These are phyloP conservation scores for Euwallacea fornicatus DNA, from an alignment of 1,140 invertebrate species.

Conservation along the genomic window DNA sequence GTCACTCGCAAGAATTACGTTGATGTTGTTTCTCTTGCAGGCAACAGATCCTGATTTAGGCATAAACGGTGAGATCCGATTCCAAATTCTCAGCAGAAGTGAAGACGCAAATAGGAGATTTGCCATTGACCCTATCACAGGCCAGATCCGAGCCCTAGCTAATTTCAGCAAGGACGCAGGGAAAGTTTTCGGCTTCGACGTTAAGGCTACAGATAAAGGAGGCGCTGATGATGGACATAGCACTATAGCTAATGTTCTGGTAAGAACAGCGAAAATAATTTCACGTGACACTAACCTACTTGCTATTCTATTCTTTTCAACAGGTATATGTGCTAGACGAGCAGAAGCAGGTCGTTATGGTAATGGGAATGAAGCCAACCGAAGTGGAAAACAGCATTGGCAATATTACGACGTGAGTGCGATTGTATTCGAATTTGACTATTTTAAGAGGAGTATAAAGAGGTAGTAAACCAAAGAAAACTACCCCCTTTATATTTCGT, in stretches of 20 bases:
- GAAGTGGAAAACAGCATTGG: constrained; percentile 71
- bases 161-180: constrained; percentile 68
- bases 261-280: constrained; percentile 54
- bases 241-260: constrained; percentile 80
- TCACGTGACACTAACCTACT: not conserved
- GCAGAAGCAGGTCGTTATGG: constrained; percentile 75
- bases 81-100: constrained; percentile 74
- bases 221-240: constrained; percentile 78
- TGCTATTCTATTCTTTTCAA: constrained; percentile 23
- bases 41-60: constrained; percentile 75
- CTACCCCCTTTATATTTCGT: too few relatives aligned
- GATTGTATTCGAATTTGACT: not conserved
- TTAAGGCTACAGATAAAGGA: constrained; percentile 79
- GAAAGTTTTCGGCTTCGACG: constrained; percentile 79
- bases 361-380: constrained; percentile 71
- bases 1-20: too few relatives aligned
- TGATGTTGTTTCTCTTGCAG: constrained; percentile 48
- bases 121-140: constrained; percentile 72
- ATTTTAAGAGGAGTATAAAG: too few relatives aligned
- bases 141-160: constrained; percentile 71
- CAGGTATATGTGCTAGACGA: constrained; percentile 82
- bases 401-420: constrained; percentile 66
- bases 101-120: constrained; percentile 61
- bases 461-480: too few relatives aligned
- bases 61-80: constrained; percentile 76